These are phyloP conservation scores for Thomomys bottae DNA, from an alignment of 2,113 vertebrate species.

Conservation along the genomic window DNA sequence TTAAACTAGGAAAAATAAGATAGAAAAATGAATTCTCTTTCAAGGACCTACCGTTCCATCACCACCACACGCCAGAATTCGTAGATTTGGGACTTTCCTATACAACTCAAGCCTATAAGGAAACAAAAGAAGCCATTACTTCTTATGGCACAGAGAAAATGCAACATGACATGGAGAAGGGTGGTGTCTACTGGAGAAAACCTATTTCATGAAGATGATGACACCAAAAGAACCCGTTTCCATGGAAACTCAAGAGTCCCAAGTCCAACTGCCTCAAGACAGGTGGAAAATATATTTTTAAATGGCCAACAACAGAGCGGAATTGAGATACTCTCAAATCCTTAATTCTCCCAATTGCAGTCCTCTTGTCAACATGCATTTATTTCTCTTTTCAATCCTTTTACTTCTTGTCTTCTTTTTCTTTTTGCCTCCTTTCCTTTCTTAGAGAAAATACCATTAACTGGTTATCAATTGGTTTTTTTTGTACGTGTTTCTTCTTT, in stretches of 20 bases:
- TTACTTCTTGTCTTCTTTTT: background rate
- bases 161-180: accelerated
- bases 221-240: background rate
- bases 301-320: background rate
- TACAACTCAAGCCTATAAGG: slow-evolving; percentile 86
- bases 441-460: slow-evolving; percentile 12
- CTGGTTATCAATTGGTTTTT: background rate
- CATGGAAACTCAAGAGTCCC: background rate
- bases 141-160: background rate
- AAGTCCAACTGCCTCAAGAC: background rate
- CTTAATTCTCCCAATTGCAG: background rate
- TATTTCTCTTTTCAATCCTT: background rate
- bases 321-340: background rate
- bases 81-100: slow-evolving; percentile 90
- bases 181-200: background rate
- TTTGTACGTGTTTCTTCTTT: background rate
- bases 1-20: background rate
- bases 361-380: background rate
- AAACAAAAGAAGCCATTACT: background rate
- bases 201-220: accelerated
- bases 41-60: slow-evolving; percentile 89
- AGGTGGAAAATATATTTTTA: background rate
- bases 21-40: background rate
- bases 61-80: slow-evolving; percentile 89
- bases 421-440: background rate